phyloP scores from a whole-genome alignment of 2,113 vertebrate species.

The Colistium nudipinnis region DNA sequence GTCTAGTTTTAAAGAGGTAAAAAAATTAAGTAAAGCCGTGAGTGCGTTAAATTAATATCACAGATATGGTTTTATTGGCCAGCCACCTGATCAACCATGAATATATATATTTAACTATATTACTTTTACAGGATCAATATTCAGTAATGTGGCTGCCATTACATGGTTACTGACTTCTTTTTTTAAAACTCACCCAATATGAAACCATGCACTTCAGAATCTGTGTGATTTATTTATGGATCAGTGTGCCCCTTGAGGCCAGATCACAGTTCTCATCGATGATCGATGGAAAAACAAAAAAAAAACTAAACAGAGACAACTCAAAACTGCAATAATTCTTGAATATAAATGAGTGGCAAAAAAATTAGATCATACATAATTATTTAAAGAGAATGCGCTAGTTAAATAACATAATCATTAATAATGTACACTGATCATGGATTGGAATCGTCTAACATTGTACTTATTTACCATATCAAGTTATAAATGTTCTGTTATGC shows the following conservation, averaged over 20 bases:
- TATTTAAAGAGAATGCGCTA: too few relatives aligned
- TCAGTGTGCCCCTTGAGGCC: background rate
- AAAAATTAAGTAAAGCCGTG: too few relatives aligned
- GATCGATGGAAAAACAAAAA: too few relatives aligned
- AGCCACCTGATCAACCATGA: background rate
- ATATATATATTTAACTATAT: background rate
- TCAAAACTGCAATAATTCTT: background rate
- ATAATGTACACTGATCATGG: background rate
- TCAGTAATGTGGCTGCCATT: background rate
- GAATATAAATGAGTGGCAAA: too few relatives aligned
- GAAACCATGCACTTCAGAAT: background rate
- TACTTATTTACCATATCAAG: too few relatives aligned
- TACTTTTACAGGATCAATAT: background rate
- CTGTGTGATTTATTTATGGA: conserved; percentile 1
- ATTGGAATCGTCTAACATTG: too few relatives aligned
- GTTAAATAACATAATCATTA: too few relatives aligned
- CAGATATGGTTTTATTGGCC: background rate
- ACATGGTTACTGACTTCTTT: background rate
- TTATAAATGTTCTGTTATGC: background rate
- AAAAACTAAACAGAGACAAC: background rate
- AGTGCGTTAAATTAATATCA: background rate
- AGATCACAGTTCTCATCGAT: background rate
- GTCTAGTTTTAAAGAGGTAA: too few relatives aligned
- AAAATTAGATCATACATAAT: too few relatives aligned
- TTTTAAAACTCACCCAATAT: background rate